Evolutionary conservation across 2,888 invertebrate genomes (phyloP), one percentile per base, ranked within the genome.

Genomic region (Hermodice carunculata): DNA sequence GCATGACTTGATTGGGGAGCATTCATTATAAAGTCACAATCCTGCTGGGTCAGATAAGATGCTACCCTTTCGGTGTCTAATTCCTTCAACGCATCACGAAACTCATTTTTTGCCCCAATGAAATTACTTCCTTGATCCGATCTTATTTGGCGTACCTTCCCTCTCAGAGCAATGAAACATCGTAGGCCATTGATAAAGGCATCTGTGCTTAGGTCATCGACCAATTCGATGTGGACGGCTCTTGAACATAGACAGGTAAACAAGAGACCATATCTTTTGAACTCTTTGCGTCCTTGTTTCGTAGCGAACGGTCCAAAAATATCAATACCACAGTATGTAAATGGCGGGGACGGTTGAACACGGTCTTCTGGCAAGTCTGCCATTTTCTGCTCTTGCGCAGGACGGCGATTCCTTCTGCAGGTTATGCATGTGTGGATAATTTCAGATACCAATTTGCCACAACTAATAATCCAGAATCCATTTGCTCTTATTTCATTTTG

Each of bases 351-450:
- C n/a, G 54, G 37, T 60, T 56, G 29, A 11, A 62, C 17, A 26
- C 63, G 17, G 14, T 62, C 58, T 19, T 22, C 34, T 5, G 63
- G 63, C 28, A 60, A 32, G 31, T 62, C 48, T 4, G 63, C 63
- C 82, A 84, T 84, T 19, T 82, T 74, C 42, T 80, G 76, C 4
- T 68, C 54, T 34, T 68, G 67, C 0, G 67, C 31, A 24, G 46
- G 43, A 8, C 76, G 74, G 8, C 75, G 69, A 14, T 68, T 54
- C n/a, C 71, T 70, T n/a, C 69, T 63, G 59, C 86, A 86, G 1
- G 29, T 63, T 0, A 78, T 60, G 67, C 85, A 85, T 2, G 71
- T 67, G 5, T 58, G 40, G 2, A 79, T 71, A 1, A 71, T 37
- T 8, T 60, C 61, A 24, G 76, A 60, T 0, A 79, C 75, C 11